Conservation (phyloP, 2,888 invertebrate species). For the Cosmia trapezina region DNA sequence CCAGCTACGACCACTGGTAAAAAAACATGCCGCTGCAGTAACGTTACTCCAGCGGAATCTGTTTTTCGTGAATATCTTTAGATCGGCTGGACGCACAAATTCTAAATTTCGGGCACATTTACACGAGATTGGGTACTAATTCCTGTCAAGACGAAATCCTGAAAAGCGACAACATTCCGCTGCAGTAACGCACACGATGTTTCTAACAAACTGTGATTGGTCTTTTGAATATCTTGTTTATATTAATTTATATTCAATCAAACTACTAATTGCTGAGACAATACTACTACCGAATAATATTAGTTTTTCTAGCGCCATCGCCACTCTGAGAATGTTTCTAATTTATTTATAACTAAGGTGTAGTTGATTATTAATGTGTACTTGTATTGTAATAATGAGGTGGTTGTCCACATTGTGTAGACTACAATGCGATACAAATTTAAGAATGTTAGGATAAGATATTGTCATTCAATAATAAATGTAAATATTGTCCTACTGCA, state of each 20-base stretch:
- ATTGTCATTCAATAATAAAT: constrained; percentile 75
- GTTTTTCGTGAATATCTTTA: too few species aligned
- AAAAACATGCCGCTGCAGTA: too few species aligned
- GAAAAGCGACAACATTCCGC: too few species aligned
- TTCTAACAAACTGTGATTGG: constrained; percentile 13
- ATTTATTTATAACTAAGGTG: constrained; percentile 79
- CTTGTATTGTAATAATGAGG: constrained; percentile 72
- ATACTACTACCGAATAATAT: constrained; percentile 54
- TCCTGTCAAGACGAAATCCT: too few species aligned
- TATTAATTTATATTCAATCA: neutral
- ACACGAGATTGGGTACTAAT: too few species aligned
- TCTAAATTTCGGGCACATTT: too few species aligned
- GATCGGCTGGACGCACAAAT: too few species aligned
- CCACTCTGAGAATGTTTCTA: constrained; percentile 59
- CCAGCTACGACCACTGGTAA: too few species aligned
- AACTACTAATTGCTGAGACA: constrained; percentile 35
- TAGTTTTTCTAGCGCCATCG: constrained; percentile 36
- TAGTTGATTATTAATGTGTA: constrained; percentile 64
- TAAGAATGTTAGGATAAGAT: constrained; percentile 58
- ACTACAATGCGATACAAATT: constrained; percentile 60
- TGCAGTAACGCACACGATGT: too few species aligned
- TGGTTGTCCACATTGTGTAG: constrained; percentile 58
- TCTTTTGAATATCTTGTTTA: constrained; percentile 22
- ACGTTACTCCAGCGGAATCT: too few species aligned
- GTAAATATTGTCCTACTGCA: constrained; percentile 77